A percentile compares a stretch with the other conserved stretches of the same genome.
Evolutionary conservation across 2,113 vertebrate genomes (phyloP).

Genomic region (Reinhardtius hippoglossoides): DNA sequence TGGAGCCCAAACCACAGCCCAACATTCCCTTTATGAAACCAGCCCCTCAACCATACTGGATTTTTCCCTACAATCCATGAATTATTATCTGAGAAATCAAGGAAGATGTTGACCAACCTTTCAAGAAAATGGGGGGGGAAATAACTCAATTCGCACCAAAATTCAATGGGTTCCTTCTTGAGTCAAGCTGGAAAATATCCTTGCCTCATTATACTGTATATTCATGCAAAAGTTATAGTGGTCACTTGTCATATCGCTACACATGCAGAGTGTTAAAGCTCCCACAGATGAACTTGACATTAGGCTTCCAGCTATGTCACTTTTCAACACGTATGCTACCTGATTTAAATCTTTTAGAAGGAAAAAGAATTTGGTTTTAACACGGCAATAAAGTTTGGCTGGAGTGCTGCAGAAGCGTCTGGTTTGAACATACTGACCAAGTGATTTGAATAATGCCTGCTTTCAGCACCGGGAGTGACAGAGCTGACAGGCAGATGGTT

Average conservation of each 20-base stretch:
- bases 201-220: background rate
- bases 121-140: no score
- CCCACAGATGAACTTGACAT: slow-evolving; percentile 29
- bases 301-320: slow-evolving; percentile 32
- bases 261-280: slow-evolving; percentile 33
- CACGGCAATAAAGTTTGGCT: slow-evolving; percentile 30
- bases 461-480: slow-evolving; percentile 54
- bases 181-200: no score
- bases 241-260: slow-evolving; percentile 26
- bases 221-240: slow-evolving; percentile 18
- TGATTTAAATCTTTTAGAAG: slow-evolving; percentile 42
- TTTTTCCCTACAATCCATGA: no score
- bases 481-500: slow-evolving; percentile 66
- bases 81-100: no score
- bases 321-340: slow-evolving; percentile 55
- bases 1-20: no score
- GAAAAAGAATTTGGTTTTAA: slow-evolving; percentile 30
- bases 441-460: slow-evolving; percentile 59
- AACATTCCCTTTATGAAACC: no score
- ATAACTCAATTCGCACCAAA: no score
- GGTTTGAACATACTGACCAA: slow-evolving; percentile 46
- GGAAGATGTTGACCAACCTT: no score
- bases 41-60: no score
- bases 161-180: no score
- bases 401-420: slow-evolving; percentile 33